phyloP scores from a whole-genome alignment of 2,113 vertebrate genomes.

The Misgurnus mizolepis region DNA sequence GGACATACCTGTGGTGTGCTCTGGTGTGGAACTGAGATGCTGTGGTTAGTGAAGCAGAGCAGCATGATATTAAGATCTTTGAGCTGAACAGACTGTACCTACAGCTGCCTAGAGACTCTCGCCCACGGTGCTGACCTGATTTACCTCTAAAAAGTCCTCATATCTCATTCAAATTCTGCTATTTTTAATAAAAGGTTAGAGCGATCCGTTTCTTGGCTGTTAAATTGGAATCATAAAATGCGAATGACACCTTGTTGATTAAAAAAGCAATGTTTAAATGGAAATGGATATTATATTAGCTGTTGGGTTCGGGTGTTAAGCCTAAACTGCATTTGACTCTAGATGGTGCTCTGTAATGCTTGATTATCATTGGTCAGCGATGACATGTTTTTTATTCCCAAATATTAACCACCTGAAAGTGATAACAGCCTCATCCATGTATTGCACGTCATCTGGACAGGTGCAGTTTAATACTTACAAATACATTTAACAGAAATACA shows the following conservation, averaged over 20 bases:
- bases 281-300: neutral
- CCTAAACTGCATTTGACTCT: too few relatives aligned
- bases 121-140: slow-evolving; percentile 28
- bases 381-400: too few relatives aligned
- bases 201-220: neutral
- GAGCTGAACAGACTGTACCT: slow-evolving; percentile 38
- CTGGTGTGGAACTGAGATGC: slow-evolving; percentile 29
- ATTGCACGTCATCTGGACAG: too few relatives aligned
- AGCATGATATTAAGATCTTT: slow-evolving; percentile 39
- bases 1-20: slow-evolving; percentile 27
- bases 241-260: neutral
- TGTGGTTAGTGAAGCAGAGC: slow-evolving; percentile 38
- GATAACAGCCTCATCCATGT: too few relatives aligned
- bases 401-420: too few relatives aligned
- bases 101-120: slow-evolving; percentile 29
- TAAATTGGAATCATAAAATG: neutral
- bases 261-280: neutral
- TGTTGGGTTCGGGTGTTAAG: neutral
- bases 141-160: neutral
- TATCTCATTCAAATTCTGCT: neutral
- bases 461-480: too few relatives aligned
- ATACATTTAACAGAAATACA: too few relatives aligned
- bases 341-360: too few relatives aligned
- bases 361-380: too few relatives aligned
- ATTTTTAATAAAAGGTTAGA: slow-evolving; percentile 28